phyloP scores from a whole-genome alignment of 2,888 invertebrate genomes.

The Campopleginae sp. region DNA sequence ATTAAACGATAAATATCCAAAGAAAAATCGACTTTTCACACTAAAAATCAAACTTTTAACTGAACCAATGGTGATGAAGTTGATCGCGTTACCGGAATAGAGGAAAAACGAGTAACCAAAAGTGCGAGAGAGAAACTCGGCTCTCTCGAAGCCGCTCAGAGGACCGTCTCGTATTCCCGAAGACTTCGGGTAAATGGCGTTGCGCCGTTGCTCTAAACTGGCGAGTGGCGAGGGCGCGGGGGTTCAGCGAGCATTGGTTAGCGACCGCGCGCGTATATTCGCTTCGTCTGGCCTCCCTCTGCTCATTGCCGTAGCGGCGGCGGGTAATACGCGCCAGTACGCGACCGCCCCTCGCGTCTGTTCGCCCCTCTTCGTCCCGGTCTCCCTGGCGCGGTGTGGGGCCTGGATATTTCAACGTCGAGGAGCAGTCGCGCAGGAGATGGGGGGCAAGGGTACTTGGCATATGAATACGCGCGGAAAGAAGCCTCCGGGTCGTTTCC shows the following conservation, averaged over 20 bases:
- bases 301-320: slow-evolving; percentile 56
- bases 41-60: not conserved
- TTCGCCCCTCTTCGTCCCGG: slow-evolving; percentile 48
- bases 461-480: slow-evolving; percentile 16
- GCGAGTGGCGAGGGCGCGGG: slow-evolving; percentile 71
- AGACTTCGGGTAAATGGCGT: slow-evolving; percentile 66
- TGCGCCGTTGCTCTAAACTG: slow-evolving; percentile 61
- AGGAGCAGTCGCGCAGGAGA: slow-evolving; percentile 26
- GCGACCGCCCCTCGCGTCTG: slow-evolving; percentile 75
- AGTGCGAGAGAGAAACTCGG: slow-evolving; percentile 34
- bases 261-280: slow-evolving; percentile 65
- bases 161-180: slow-evolving; percentile 61
- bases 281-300: slow-evolving; percentile 66
- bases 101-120: slow-evolving; percentile 24
- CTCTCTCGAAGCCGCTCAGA: slow-evolving; percentile 57
- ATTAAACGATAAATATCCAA: too few species aligned
- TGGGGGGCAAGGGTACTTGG: not conserved
- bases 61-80: not conserved
- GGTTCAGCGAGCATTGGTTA: slow-evolving; percentile 77
- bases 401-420: slow-evolving; percentile 38
- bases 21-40: not conserved
- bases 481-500: not conserved
- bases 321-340: slow-evolving; percentile 72
- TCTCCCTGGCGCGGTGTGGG: slow-evolving; percentile 22
- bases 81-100: slow-evolving; percentile 5